A percentile compares a stretch with the other conserved stretches of the same genome.
phyloP scores from a whole-genome alignment of 2,797 vertebrate species.

The Muscicapa comitata region DNA sequence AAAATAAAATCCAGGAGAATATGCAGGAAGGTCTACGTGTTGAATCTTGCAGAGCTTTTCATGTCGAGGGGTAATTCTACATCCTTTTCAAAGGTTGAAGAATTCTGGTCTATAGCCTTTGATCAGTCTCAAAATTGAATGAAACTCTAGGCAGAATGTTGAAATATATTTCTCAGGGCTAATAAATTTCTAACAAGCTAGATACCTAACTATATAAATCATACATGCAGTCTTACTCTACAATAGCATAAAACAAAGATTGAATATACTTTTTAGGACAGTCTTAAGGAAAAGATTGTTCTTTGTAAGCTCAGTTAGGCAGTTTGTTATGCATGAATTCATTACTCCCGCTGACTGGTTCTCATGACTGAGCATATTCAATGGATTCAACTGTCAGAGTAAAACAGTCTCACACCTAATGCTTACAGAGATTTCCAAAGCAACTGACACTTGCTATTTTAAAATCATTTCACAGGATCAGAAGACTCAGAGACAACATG shows the following conservation, averaged over 20 bases:
- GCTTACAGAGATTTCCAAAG: background rate
- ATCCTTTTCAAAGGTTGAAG: background rate
- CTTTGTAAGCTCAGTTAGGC: background rate
- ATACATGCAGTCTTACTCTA: background rate
- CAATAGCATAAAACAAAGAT: background rate
- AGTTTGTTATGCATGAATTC: constrained; percentile 40
- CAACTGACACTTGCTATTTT: background rate
- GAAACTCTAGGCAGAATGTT: background rate
- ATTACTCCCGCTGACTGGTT: background rate
- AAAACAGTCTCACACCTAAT: background rate
- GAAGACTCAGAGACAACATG: background rate
- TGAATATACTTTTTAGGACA: background rate
- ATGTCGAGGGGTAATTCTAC: background rate
- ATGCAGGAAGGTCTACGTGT: background rate
- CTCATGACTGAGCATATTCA: background rate
- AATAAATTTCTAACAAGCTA: constrained; percentile 33
- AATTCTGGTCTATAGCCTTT: background rate
- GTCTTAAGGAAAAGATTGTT: background rate
- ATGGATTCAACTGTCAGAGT: background rate
- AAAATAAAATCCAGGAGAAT: background rate
- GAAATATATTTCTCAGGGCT: background rate
- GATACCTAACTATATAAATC: background rate
- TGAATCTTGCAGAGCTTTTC: background rate
- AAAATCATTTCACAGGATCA: background rate
- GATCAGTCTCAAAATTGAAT: background rate